phyloP scores from a whole-genome alignment of 2,113 vertebrate species.

The Podiceps cristatus region DNA sequence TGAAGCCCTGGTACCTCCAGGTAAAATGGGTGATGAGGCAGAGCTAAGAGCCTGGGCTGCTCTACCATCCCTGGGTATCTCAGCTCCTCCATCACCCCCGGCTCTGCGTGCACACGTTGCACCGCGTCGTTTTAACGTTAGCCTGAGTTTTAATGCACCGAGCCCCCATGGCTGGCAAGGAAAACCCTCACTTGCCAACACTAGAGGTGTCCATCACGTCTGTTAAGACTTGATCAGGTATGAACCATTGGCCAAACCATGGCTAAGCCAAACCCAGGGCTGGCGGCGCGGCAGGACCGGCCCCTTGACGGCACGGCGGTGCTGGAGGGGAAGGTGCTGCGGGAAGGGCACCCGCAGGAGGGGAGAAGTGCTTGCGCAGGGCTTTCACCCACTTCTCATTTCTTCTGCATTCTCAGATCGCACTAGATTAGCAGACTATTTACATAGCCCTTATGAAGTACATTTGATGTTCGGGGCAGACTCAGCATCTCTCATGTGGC shows the following conservation, averaged over 20 bases:
- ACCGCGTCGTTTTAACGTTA: fast-evolving
- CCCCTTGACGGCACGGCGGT: too few species aligned
- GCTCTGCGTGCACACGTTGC: fast-evolving
- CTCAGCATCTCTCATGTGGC: constrained; percentile 30
- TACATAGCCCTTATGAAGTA: constrained; percentile 11
- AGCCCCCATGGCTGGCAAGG: fast-evolving
- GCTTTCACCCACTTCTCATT: background rate
- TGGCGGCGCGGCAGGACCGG: background rate
- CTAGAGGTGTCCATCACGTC: background rate
- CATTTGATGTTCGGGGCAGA: constrained; percentile 34
- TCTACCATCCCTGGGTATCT: background rate
- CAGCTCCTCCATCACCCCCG: background rate
- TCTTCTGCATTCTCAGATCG: background rate
- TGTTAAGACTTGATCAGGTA: background rate
- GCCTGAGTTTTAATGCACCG: background rate
- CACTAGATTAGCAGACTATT: background rate
- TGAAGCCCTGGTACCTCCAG: background rate
- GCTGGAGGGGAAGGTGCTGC: background rate
- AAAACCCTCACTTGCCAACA: background rate
- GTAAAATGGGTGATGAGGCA: background rate
- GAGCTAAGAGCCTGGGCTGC: background rate
- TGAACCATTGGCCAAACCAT: background rate
- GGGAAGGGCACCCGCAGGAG: background rate
- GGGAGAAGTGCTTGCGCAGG: background rate
- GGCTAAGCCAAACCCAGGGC: background rate